phyloP scores from a whole-genome alignment of 2,888 invertebrate species.

The Sympetrum striolatum region DNA sequence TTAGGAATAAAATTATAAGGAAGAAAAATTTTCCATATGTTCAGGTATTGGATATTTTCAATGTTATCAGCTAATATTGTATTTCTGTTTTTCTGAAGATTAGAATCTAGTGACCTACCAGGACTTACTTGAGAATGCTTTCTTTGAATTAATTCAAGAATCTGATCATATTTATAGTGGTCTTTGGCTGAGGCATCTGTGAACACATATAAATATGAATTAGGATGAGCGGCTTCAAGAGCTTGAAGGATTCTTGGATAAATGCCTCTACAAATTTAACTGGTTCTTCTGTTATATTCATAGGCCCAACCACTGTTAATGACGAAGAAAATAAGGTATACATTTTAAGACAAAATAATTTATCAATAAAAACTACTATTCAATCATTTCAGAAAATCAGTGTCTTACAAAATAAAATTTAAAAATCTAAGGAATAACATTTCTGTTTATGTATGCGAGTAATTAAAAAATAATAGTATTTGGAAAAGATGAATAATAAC shows the following conservation, averaged over 20 bases:
- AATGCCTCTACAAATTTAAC: slow-evolving; percentile 66
- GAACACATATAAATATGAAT: slow-evolving; percentile 77
- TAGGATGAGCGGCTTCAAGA: slow-evolving; percentile 68
- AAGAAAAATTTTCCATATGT: background rate
- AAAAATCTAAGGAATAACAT: no score
- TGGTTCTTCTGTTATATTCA: slow-evolving; percentile 70
- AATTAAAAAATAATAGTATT: no score
- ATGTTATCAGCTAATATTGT: background rate
- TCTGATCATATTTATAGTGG: slow-evolving; percentile 66
- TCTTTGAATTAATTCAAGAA: slow-evolving; percentile 72
- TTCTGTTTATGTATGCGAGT: no score
- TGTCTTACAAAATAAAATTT: no score
- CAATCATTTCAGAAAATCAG: no score
- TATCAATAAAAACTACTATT: no score
- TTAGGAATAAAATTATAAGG: background rate
- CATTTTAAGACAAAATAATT: slow-evolving; percentile 44
- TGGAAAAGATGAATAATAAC: no score
- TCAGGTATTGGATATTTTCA: background rate
- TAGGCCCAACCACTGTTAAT: slow-evolving; percentile 67
- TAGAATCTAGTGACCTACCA: background rate
- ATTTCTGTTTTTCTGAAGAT: background rate
- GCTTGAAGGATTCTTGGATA: slow-evolving; percentile 68
- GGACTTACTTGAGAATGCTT: slow-evolving; percentile 72
- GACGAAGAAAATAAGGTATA: background rate
- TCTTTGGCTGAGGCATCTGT: slow-evolving; percentile 78